phyloP scores from a whole-genome alignment of 2,113 vertebrate species.

The Seriola quinqueradiata region DNA sequence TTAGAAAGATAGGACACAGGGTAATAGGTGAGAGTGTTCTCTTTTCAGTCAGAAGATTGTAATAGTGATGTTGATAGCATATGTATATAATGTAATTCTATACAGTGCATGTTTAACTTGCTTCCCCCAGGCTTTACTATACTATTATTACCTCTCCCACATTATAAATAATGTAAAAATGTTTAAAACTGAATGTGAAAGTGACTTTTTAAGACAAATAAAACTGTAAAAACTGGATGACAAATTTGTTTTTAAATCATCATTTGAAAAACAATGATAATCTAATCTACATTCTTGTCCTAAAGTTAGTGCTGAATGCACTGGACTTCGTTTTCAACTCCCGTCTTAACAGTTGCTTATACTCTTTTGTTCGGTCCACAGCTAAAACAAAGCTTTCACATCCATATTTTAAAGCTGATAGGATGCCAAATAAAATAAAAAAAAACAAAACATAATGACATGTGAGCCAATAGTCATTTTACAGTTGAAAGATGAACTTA shows the following conservation, averaged over 20 bases:
- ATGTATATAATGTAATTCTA: background rate
- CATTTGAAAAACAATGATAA: too few relatives aligned
- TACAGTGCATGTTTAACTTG: background rate
- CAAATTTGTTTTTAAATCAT: background rate
- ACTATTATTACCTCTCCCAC: background rate
- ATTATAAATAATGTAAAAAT: background rate
- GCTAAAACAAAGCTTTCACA: background rate
- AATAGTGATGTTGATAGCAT: background rate
- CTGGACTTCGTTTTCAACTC: background rate
- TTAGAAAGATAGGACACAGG: conserved; percentile 13
- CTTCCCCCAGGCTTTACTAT: background rate
- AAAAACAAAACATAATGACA: background rate
- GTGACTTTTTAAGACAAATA: background rate
- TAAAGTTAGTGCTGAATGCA: background rate
- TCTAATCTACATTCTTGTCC: background rate
- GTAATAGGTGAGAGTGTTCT: background rate
- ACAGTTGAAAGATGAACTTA: background rate
- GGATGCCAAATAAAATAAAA: background rate
- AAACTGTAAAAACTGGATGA: background rate
- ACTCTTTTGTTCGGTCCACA: background rate
- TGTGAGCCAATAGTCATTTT: background rate
- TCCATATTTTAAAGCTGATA: background rate
- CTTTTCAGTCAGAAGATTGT: background rate
- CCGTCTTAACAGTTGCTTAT: background rate
- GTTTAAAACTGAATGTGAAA: background rate